A percentile compares a stretch with the other conserved stretches of the same genome.
These are phyloP conservation scores for Callosobruchus maculatus DNA, from an alignment of 2,888 invertebrate species.

Conservation along the genomic window DNA sequence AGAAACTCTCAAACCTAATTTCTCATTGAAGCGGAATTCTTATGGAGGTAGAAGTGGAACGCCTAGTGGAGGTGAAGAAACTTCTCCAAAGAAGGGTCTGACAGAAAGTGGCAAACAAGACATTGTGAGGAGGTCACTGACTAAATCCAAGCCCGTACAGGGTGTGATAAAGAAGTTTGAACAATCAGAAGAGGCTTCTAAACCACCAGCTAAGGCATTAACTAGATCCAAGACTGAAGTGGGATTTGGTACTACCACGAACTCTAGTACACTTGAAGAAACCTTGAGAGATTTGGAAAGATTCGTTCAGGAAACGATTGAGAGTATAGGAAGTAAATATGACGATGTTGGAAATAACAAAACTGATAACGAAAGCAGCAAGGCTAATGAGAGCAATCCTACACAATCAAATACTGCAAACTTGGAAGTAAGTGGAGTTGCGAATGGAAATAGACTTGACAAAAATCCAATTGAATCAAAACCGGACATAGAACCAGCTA, in stretches of 20 bases:
- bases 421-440: not conserved
- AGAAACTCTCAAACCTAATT: not conserved
- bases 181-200: constrained; percentile 14
- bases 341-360: not conserved
- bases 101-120: not conserved
- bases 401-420: not conserved
- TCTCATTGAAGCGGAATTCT: constrained; percentile 13
- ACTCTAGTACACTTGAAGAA: constrained; percentile 18
- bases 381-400: not conserved
- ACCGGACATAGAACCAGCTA: not conserved
- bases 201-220: constrained; percentile 8
- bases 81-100: not conserved
- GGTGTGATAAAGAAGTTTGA: constrained; percentile 28
- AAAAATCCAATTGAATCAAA: not conserved
- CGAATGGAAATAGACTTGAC: not conserved
- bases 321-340: constrained; percentile 25
- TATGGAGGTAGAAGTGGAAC: constrained; percentile 15
- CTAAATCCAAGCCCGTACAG: constrained; percentile 21
- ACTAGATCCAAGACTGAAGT: constrained; percentile 1
- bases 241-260: not conserved
- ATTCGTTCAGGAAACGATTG: constrained; percentile 30
- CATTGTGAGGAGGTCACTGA: not conserved
- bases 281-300: constrained; percentile 33
- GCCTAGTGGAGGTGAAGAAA: constrained; percentile 4
- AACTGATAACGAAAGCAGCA: not conserved